Percentiles rank a stretch among this genome's conserved stretches.
Conservation (phyloP, 2,888 invertebrate genomes). For the Drosophila fulvimacula region DNA sequence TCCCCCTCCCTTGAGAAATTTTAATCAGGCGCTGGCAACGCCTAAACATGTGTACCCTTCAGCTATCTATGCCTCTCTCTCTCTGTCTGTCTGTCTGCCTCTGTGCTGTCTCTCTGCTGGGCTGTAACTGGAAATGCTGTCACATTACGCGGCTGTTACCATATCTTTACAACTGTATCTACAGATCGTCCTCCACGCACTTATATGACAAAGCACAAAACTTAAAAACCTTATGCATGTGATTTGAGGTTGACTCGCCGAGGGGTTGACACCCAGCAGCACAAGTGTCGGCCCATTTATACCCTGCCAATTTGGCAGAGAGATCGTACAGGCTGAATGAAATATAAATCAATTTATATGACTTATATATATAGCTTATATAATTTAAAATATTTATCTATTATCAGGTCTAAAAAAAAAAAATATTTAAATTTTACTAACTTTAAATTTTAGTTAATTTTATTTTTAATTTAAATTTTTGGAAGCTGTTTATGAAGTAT, state of each 20-base stretch:
- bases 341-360: not conserved
- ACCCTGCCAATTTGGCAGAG: not conserved
- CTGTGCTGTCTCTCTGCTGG: conserved; percentile 1
- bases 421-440: no score
- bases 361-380: not conserved
- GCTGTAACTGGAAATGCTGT: conserved; percentile 55
- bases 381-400: not conserved
- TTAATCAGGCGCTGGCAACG: conserved; percentile 57
- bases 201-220: conserved; percentile 80
- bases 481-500: not conserved
- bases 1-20: conserved; percentile 8
- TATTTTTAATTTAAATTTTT: no score
- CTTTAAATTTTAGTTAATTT: no score
- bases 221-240: conserved; percentile 80
- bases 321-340: not conserved
- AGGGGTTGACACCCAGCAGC: conserved; percentile 26
- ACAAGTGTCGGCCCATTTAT: conserved; percentile 56
- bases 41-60: conserved; percentile 72
- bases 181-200: conserved; percentile 72
- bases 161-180: conserved; percentile 80
- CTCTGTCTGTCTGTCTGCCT: not conserved
- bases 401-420: no score
- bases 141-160: conserved; percentile 77
- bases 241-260: conserved; percentile 59
- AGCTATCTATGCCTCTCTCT: conserved; percentile 29